Evolutionary conservation across 37 sponge, comb jelly and placozoan species (phyloP), one percentile per base, ranked within the genome.

Genomic region (Geodia barretti): DNA sequence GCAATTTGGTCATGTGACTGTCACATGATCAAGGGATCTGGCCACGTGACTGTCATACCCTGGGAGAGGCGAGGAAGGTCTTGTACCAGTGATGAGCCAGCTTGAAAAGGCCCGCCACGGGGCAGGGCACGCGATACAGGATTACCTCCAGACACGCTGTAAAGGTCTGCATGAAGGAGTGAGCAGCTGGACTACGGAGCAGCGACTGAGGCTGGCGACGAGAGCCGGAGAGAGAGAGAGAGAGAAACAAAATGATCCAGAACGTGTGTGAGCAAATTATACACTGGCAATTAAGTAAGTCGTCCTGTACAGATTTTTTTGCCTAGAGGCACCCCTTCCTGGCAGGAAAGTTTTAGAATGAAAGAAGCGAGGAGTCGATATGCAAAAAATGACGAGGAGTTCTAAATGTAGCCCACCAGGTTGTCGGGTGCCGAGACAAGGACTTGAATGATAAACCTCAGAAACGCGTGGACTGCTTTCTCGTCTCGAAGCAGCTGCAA

Each of bases 21-120:
- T n/a, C n/a, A n/a, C n/a, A n/a, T n/a, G n/a, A n/a, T n/a, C n/a
- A n/a, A n/a, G n/a, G n/a, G n/a, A n/a, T n/a, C n/a, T n/a, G n/a
- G n/a, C n/a, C n/a, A n/a, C n/a, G n/a, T n/a, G n/a, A n/a, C n/a
- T n/a, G n/a, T n/a, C 35, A 28, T 38, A 81, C 82, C 64, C 82
- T 81, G 25, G 72, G 82, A 1, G 38, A 32, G 37, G 39, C 40
- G n/a, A 73, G 82, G 39, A 81, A 81, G 64, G 39, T 72, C 29
- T 70, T 77, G 72, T 84, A 70, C 85, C 85, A 84, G 38, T 61
- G 59, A 3, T 42, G 62, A 0, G 60, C 78, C 32, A 84, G 72
- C 72, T 25, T 59, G 41, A 84, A 72, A 1, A 84, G 33, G 0
- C 85, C 85, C 9, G 78, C 85, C 39, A 77, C 35, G 60, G 85